Conservation (phyloP, 2,113 vertebrate species). For the Oryzias curvinotus region DNA sequence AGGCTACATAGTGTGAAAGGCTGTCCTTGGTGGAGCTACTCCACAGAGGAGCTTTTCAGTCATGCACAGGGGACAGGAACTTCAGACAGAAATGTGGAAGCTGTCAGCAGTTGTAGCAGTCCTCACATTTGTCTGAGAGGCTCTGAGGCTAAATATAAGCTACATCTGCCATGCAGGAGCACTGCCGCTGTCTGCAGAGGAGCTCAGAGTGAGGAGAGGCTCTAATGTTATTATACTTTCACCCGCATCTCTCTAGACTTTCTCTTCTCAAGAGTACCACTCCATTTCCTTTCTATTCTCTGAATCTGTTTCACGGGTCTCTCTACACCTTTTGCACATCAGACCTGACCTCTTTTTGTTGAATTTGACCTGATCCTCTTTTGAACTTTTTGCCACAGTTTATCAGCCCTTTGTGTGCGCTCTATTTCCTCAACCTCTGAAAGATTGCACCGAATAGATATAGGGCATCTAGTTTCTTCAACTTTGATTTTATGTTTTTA, state of each 20-base stretch:
- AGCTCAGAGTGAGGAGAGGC: neutral
- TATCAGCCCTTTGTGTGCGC: neutral
- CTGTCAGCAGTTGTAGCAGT: conserved; percentile 16
- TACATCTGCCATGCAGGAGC: conserved; percentile 8
- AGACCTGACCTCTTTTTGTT: conserved; percentile 51
- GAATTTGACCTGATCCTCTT: conserved; percentile 36
- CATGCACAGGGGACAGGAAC: neutral
- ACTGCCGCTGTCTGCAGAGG: neutral
- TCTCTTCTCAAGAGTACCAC: conserved; percentile 5
- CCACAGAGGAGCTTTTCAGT: neutral
- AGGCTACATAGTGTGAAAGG: too few species aligned
- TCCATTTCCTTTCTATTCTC: conserved; percentile 20
- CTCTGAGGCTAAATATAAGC: conserved; percentile 25
- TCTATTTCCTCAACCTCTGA: conserved; percentile 1
- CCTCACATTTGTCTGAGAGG: neutral
- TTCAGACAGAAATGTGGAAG: conserved; percentile 17
- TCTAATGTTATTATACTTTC: neutral
- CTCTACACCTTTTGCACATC: conserved; percentile 23
- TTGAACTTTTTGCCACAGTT: conserved; percentile 26
- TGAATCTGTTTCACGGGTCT: conserved; percentile 26
- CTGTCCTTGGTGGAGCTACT: too few species aligned
- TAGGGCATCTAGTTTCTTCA: neutral
- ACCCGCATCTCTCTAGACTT: neutral
- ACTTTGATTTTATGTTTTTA: neutral
- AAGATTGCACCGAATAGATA: neutral